These are phyloP conservation scores for Crotophaga sulcirostris DNA, from an alignment of 2,113 vertebrate genomes.

Conservation along the genomic window DNA sequence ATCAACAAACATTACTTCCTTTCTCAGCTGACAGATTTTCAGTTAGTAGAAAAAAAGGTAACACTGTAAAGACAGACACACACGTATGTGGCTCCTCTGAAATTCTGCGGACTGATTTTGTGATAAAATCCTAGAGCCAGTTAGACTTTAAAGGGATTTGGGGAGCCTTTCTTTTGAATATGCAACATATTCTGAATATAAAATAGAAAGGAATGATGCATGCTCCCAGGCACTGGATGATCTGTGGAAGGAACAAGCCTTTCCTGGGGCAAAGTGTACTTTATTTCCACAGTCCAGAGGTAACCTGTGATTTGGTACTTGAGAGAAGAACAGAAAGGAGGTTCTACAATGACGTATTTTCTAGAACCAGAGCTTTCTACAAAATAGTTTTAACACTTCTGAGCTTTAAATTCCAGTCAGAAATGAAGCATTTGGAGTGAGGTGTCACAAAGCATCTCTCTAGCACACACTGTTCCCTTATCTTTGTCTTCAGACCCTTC, in stretches of 20 bases:
- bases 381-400: not conserved
- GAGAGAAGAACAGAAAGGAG: not conserved
- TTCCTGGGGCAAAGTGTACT: not conserved
- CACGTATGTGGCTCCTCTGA: not conserved
- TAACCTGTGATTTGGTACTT: not conserved
- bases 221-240: not conserved
- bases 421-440: accelerated
- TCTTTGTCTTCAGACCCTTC: not conserved
- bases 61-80: not conserved
- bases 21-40: not conserved
- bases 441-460: not conserved
- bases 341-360: not conserved
- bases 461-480: not conserved
- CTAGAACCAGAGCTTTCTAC: not conserved
- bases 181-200: not conserved
- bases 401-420: not conserved
- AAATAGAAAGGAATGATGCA: not conserved
- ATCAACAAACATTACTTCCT: accelerated
- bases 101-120: not conserved
- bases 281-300: not conserved
- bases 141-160: not conserved
- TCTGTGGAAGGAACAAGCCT: not conserved
- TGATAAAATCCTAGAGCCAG: not conserved
- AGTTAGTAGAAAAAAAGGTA: no score
- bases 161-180: not conserved